Percentiles rank a stretch among this genome's conserved stretches.
phyloP scores from a whole-genome alignment of 53 echinoderm and acorn worm genomes.

The Patiria pectinifera region DNA sequence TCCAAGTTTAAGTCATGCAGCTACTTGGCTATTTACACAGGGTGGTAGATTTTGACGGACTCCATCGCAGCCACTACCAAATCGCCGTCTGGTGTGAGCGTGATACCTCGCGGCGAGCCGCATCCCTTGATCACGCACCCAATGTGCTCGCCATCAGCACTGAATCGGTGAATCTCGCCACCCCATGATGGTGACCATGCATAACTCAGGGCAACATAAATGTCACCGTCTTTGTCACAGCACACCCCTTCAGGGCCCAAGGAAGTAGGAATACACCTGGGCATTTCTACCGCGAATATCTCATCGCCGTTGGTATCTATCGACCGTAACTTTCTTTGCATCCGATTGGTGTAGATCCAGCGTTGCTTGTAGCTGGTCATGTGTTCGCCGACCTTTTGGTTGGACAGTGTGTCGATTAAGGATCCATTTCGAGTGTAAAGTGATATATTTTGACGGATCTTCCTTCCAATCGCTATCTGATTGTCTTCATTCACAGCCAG shows the following conservation, averaged over 20 bases:
- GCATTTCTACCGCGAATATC: background rate
- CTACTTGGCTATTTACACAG: background rate
- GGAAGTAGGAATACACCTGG: background rate
- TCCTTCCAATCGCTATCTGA: background rate
- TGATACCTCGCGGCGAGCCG: conserved; percentile 6
- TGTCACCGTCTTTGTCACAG: conserved; percentile 20
- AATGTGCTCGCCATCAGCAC: conserved; percentile 29
- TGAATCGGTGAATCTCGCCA: conserved; percentile 23
- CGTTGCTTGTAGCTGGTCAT: conserved; percentile 19
- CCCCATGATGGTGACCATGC: background rate
- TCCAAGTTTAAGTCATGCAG: no score
- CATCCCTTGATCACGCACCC: conserved; percentile 15
- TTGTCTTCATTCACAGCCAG: background rate
- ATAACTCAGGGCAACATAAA: background rate
- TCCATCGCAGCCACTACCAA: conserved; percentile 20
- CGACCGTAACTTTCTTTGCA: background rate
- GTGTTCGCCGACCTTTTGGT: background rate
- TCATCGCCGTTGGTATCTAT: background rate
- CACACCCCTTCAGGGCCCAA: background rate
- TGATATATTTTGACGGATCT: background rate
- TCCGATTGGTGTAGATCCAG: background rate
- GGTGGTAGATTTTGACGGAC: background rate
- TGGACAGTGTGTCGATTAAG: background rate
- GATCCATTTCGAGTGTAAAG: conserved; percentile 5
- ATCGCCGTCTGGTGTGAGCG: background rate